Base-by-base conservation (phyloP, 2,888 invertebrate genomes). In the Chrysolina americana region DNA sequence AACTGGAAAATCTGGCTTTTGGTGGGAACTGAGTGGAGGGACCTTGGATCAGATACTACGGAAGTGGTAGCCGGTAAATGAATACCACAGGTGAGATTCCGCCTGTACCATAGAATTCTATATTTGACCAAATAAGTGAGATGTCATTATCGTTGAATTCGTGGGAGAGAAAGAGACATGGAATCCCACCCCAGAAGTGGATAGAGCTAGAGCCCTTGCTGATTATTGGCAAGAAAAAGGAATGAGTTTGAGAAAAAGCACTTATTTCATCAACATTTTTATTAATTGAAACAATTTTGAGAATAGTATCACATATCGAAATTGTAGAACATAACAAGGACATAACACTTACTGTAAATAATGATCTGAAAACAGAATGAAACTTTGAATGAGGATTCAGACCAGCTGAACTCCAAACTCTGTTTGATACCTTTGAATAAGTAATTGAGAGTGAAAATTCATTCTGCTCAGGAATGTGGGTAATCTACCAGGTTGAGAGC, bases 341-440 rank as follows among this genome's bases (percentile, higher is more conserved):
- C 28, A 36, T n/a, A n/a, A 59, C 59, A 59, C 1, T n/a, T 59
- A 59, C 15, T 56, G 28, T 15, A n/a, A 28, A 59, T 21, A 15
- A 53, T 13, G 9, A 10, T 8, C 9, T 28, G 28, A 59, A 23
- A 62, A 65, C 64, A 50, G 3, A 62, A 44, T 21, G 15, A 48
- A 48, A n/a, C 50, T 36, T n/a, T 44, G 17, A 41, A 47, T 41
- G n/a, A 19, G n/a, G 41, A 68, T 21, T 71, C 87, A 92, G 76
- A 87, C 88, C 76, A 94, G 87, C 80, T 92, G 92, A 65, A 94
- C 92, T 72, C 92, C 91, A 83, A 93, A 94, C 69, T 91, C 90
- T 74, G 90, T 88, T 65, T 95, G 90, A 88, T 96, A 96, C 76
- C 90, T 89, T 79, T 93, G 92, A 28, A 96, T 88, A 73, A 93